These are phyloP conservation scores for Muscicapa adusta DNA, from an alignment of 2,113 vertebrate genomes.

Conservation along the genomic window DNA sequence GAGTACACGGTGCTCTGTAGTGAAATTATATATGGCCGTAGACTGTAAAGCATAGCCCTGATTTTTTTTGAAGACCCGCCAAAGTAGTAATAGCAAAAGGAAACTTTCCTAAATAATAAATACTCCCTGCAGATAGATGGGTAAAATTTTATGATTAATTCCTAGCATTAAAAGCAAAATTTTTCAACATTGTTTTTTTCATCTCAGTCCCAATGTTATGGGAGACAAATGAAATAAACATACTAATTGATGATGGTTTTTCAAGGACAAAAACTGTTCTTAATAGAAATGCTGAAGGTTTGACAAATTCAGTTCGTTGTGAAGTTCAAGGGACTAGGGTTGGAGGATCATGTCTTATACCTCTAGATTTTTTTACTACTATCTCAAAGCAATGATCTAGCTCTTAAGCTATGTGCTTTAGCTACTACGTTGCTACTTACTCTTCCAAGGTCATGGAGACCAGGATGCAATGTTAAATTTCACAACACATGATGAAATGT, in stretches of 20 bases:
- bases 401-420: not conserved
- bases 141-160: not conserved
- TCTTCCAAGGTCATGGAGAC: not conserved
- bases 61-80: not conserved
- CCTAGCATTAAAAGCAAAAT: not conserved
- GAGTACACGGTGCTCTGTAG: rapidly evolving
- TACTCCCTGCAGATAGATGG: not conserved
- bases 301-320: not conserved
- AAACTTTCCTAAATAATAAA: not conserved
- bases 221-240: not conserved
- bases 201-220: rapidly evolving
- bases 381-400: not conserved
- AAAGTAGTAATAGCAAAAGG: not conserved
- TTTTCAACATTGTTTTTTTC: rapidly evolving
- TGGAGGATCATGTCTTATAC: not conserved
- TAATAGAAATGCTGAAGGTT: not conserved
- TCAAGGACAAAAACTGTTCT: not conserved
- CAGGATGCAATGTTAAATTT: not conserved
- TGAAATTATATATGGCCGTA: not conserved
- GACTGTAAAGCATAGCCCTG: not conserved
- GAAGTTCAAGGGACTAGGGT: not conserved
- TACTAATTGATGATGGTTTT: not conserved
- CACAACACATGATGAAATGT: not conserved
- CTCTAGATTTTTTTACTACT: not conserved
- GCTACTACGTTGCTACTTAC: not conserved